Conservation (phyloP, 2,888 invertebrate genomes). For the Microplitis manilae region DNA sequence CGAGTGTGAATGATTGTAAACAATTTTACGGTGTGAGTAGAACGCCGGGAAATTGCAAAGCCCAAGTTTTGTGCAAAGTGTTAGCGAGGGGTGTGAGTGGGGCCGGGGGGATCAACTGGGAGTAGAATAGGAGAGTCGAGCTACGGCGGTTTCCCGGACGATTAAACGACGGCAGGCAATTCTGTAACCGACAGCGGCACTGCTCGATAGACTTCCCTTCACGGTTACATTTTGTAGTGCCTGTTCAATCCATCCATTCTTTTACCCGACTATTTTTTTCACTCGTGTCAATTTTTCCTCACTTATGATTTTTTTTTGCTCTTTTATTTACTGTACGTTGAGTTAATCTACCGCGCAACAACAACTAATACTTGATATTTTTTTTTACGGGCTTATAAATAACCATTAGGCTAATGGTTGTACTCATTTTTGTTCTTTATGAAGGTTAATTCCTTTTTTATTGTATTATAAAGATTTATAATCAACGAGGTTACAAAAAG, state of each 20-base stretch:
- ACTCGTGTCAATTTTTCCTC: conserved; percentile 34
- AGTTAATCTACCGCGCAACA: too few species aligned
- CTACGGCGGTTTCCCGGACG: conserved; percentile 41
- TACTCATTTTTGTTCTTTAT: too few species aligned
- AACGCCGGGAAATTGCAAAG: conserved; percentile 3
- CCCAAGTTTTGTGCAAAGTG: neutral
- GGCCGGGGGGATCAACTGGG: neutral
- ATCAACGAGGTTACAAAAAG: too few species aligned
- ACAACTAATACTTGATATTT: too few species aligned
- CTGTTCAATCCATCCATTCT: conserved; percentile 28
- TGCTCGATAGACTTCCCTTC: conserved; percentile 15
- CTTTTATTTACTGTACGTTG: neutral
- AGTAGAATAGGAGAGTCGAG: conserved; percentile 25
- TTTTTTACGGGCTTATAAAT: too few species aligned
- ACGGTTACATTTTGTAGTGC: neutral
- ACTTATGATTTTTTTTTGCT: conserved; percentile 15
- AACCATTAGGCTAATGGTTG: too few species aligned
- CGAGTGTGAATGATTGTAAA: conserved; percentile 6
- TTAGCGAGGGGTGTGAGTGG: neutral
- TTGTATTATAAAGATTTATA: too few species aligned
- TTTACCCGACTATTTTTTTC: conserved; percentile 17
- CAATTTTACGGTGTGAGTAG: conserved; percentile 1
- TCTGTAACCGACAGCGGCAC: conserved; percentile 23
- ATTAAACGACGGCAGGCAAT: conserved; percentile 43
- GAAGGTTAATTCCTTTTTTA: too few species aligned